phyloP scores from a whole-genome alignment of 2,113 vertebrate genomes.

The Carassius gibelio region DNA sequence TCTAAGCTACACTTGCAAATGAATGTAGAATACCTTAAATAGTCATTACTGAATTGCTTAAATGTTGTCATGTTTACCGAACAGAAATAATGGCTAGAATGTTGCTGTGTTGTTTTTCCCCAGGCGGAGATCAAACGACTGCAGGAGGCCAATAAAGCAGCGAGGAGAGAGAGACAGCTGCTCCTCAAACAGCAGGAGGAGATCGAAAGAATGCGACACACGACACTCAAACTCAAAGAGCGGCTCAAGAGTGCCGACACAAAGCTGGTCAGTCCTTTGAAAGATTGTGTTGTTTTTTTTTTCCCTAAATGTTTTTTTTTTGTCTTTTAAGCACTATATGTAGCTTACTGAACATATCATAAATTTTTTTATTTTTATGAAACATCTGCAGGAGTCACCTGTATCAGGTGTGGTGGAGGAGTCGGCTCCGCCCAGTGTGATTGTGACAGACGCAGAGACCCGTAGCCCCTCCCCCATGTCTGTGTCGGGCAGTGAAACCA shows the following conservation, averaged over 20 bases:
- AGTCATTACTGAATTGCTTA: background rate
- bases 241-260: conserved; percentile 84
- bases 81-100: background rate
- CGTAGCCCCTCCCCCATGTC: conserved; percentile 89
- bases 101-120: background rate
- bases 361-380: no score
- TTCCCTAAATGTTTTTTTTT: no score
- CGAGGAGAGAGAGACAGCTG: conserved; percentile 92
- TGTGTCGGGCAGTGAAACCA: conserved; percentile 93
- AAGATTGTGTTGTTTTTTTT: background rate
- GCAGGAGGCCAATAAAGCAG: conserved; percentile 94
- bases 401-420: conserved; percentile 72
- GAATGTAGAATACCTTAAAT: background rate
- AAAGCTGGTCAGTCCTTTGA: conserved; percentile 13
- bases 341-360: background rate
- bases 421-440: conserved; percentile 71
- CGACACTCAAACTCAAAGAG: conserved; percentile 90
- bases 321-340: background rate
- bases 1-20: background rate
- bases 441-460: conserved; percentile 78
- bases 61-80: no score
- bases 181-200: conserved; percentile 95
- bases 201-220: conserved; percentile 91
- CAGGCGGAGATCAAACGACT: conserved; percentile 97
- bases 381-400: conserved; percentile 76